phyloP scores from a whole-genome alignment of 2,797 vertebrate species.

The Hapalemur alaotrensis region DNA sequence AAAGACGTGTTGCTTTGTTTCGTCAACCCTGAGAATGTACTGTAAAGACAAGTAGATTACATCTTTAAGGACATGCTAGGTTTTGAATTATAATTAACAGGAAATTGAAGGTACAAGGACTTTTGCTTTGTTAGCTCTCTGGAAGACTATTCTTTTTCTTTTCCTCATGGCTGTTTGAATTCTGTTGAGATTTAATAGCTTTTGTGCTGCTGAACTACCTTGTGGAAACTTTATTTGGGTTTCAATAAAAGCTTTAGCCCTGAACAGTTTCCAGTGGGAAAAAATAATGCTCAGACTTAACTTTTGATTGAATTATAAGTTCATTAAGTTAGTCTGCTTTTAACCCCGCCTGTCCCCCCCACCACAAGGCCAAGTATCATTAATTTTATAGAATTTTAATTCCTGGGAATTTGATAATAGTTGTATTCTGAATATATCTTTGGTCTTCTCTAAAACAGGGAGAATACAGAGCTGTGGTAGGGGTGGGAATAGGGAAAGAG shows the following conservation, averaged over 20 bases:
- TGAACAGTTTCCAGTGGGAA: neutral
- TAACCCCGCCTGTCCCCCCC: neutral
- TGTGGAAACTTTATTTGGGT: conserved; percentile 24
- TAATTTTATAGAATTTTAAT: neutral
- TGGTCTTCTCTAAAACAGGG: neutral
- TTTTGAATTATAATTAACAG: conserved; percentile 29
- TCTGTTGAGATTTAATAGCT: conserved; percentile 39
- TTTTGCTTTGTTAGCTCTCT: conserved; percentile 10
- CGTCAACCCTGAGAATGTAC: conserved; percentile 2
- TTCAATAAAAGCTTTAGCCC: conserved; percentile 43
- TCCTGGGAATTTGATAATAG: neutral
- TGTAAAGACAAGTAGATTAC: neutral
- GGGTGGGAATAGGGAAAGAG: neutral
- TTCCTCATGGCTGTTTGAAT: conserved; percentile 12
- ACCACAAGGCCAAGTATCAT: neutral
- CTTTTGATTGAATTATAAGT: conserved; percentile 31
- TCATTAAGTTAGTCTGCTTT: neutral
- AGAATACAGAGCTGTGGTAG: neutral
- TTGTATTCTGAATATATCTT: neutral
- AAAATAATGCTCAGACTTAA: neutral
- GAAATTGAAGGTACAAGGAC: conserved; percentile 45
- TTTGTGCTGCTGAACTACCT: conserved; percentile 29
- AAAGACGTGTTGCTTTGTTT: conserved; percentile 23
- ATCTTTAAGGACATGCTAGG: neutral
- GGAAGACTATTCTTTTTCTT: conserved; percentile 22